Percentiles rank a stretch among this genome's conserved stretches.
These are phyloP conservation scores for Psephotus haematonotus DNA, from an alignment of 2,113 vertebrate genomes.

Conservation along the genomic window DNA sequence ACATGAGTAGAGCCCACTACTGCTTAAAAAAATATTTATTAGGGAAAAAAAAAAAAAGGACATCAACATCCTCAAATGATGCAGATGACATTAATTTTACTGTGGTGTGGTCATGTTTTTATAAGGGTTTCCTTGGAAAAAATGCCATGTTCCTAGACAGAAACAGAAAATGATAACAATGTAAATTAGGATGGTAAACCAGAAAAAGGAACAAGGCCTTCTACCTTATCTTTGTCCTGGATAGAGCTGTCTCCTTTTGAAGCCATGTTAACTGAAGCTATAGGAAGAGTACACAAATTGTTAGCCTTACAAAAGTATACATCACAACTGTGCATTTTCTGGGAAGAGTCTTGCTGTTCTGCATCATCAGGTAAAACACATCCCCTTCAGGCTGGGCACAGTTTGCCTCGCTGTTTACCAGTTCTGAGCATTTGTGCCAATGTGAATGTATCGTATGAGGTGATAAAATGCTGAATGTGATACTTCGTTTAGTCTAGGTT, in stretches of 20 bases:
- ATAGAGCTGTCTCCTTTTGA: neutral
- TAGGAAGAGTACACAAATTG: neutral
- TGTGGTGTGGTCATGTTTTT: neutral
- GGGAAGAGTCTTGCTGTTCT: neutral
- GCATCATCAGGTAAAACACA: neutral
- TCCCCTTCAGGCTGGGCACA: neutral
- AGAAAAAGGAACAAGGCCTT: neutral
- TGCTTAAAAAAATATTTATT: neutral
- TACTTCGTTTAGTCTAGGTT: accelerated
- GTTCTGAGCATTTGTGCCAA: neutral
- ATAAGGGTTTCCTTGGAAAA: neutral
- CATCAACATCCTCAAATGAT: neutral
- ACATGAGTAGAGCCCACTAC: neutral
- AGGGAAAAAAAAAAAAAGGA: neutral
- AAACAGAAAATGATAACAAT: neutral
- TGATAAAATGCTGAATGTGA: neutral
- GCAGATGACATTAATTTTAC: neutral
- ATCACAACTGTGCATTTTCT: neutral
- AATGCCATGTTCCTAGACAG: neutral
- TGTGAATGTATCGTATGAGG: neutral
- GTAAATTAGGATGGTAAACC: neutral
- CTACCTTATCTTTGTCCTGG: neutral
- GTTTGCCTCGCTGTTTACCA: neutral
- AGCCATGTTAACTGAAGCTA: neutral
- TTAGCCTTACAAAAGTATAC: neutral